Percentiles rank a stretch among this genome's conserved stretches.
Conservation (phyloP, 1,140 invertebrate genomes). For the Lamellibrachia luymesi region DNA sequence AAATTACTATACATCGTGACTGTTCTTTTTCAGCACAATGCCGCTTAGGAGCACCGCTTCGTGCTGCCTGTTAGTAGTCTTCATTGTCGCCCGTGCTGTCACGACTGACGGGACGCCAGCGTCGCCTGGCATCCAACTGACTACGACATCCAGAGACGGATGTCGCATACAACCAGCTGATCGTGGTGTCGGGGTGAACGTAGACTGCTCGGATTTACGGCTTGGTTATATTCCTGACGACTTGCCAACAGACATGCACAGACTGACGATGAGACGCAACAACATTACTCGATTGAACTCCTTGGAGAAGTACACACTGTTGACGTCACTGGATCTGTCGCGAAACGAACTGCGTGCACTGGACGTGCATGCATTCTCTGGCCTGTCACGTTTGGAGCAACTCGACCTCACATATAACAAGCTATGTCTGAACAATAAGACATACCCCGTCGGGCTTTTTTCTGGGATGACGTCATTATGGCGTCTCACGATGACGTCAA, state of each 20-base stretch:
- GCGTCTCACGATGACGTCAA: background rate
- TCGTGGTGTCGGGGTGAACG: background rate
- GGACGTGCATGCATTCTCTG: background rate
- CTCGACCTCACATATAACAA: background rate
- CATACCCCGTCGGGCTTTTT: background rate
- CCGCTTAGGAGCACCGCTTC: background rate
- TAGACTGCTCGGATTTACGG: background rate
- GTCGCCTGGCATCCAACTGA: background rate
- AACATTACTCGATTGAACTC: background rate
- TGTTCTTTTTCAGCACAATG: background rate
- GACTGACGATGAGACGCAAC: background rate
- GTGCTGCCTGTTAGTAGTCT: background rate
- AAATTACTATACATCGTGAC: background rate
- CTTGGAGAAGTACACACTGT: background rate
- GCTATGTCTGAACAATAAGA: background rate
- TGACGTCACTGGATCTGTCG: background rate
- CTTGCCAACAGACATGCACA: background rate
- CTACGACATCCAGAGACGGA: background rate
- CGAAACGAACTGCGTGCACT: background rate
- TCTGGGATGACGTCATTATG: background rate
- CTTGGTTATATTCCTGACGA: background rate
- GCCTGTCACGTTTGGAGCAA: background rate
- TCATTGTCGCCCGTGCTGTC: background rate
- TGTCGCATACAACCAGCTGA: background rate
- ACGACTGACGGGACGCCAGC: background rate